Percentiles rank a stretch among this genome's conserved stretches.
Conservation (phyloP, 2,888 invertebrate genomes). For the Epistrophella euchroma region DNA sequence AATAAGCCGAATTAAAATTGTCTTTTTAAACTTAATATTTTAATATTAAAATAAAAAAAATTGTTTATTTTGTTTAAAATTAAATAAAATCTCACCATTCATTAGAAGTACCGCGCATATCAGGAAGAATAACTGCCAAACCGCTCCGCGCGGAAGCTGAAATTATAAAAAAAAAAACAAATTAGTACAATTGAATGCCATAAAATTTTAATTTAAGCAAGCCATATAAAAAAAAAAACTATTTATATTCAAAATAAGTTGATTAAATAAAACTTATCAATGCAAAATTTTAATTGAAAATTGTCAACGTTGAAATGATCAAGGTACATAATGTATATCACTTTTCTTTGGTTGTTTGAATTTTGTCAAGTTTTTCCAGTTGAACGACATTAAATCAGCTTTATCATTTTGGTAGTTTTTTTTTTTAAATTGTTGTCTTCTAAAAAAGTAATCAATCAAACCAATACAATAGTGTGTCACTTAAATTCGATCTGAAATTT, state of each 20-base stretch:
- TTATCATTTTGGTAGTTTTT: background rate
- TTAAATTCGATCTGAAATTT: constrained; percentile 7
- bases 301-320: background rate
- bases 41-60: no score
- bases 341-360: background rate
- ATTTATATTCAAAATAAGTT: background rate
- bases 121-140: constrained; percentile 82
- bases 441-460: constrained; percentile 15
- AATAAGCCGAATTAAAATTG: no score
- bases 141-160: constrained; percentile 83
- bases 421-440: no score
- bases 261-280: background rate
- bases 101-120: constrained; percentile 80
- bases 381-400: constrained; percentile 25
- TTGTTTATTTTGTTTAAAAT: background rate
- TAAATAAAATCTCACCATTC: constrained; percentile 79
- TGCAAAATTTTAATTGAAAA: background rate
- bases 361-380: constrained; percentile 43
- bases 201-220: background rate
- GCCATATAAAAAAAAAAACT: background rate
- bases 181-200: background rate
- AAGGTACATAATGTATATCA: background rate
- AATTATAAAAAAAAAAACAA: constrained; percentile 76
- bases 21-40: background rate
- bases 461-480: constrained; percentile 4